Evolutionary conservation across 2,113 vertebrate species (phyloP), one percentile per base, ranked within the genome.

Genomic region (Tautogolabrus adspersus): DNA sequence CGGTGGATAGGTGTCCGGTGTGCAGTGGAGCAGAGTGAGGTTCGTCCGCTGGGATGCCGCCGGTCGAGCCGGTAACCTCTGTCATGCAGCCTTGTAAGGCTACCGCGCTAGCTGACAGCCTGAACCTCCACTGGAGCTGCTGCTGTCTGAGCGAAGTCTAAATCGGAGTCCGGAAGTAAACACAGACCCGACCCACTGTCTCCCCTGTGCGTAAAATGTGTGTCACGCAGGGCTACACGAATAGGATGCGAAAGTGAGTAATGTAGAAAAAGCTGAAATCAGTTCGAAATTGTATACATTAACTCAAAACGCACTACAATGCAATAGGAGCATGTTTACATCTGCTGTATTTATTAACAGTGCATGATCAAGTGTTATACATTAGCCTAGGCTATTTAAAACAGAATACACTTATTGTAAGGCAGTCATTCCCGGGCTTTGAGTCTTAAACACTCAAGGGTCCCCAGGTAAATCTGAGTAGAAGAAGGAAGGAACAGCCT

Each of bases 151-250:
- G 92, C 88, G 86, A 40, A 73, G 76, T 87, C 91, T 92, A 81
- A 92, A 92, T 92, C 87, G 82, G 87, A 89, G 94, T 94, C 94
- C 95, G 96, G 96, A 96, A 96, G 96, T 96, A 96, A 96, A 96
- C 95, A 95, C 86, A 92, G 90, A 85, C 62, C 88, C 83, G 87
- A 87, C 81, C 81, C 87, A 85, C 87, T 21, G 72, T 49, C 69
- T 81, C 61, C 81, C 66, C 56, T 58, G 87, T 87, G 89, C 85
- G 91, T 88, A 84, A 86, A 82, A 70, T 49, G 84, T 85, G 79
- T 75, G 67, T 76, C 80, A 79, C 72, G 75, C 71, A 72, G 70
- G 23, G 66, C 57, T 65, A 46, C 8, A 6, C 21, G 56, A 37
- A 38, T 70, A 70, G 40, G 66, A 82, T 56, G 59, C 57, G 66